Base-by-base conservation (phyloP, 2,113 vertebrate species). In the Chloroceryle aenea region DNA sequence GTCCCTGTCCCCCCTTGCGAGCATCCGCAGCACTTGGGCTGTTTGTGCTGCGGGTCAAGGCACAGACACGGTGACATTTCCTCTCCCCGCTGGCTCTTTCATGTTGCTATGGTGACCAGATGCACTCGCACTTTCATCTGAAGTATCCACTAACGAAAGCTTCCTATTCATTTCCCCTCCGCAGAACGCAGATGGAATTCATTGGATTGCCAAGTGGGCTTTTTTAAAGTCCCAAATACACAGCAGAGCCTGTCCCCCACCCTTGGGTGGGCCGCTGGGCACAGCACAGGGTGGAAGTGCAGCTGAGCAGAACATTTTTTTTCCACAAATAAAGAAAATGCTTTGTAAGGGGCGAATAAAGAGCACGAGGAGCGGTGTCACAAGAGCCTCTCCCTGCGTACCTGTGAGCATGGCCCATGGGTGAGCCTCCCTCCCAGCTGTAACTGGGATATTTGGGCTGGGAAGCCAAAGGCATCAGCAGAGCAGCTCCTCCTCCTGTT, bases 61-160 rank as follows among this genome's bases (percentile, higher is more conserved):
- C 77, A 30, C 87, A 85, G 79, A 6, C 78, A 67, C 53, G 14
- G 87, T 80, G 81, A 89, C 87, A 80, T 96, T 87, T 96, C 94
- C 91, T 90, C 93, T 95, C 93, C 78, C 58, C 2, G 69, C 76
- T 36, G 90, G 64, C 74, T 93, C 92, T 53, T 69, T 67, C 45
- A 3, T 38, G 97, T 98, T 97, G 97, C 95, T 89, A 97, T 98
- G 97, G 98, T 89, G 96, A 98, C 95, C 36, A 50, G 95, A 96
- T 94, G 89, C 87, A 85, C 92, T 87, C 14, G 2, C 82, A 55
- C 85, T 97, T 86, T 95, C 71, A 92, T 91, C 82, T 95, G 90
- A 92, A 97, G 97, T 84, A 90, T 94, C 95, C 91, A 96, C 97
- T 97, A 98, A 96, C 83, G 83, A 82, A 64, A 78, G 94, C 96